Percentiles rank a stretch among this genome's conserved stretches.
These are phyloP conservation scores for Eutolmus rufibarbis DNA, from an alignment of 2,888 invertebrate genomes.

Conservation along the genomic window DNA sequence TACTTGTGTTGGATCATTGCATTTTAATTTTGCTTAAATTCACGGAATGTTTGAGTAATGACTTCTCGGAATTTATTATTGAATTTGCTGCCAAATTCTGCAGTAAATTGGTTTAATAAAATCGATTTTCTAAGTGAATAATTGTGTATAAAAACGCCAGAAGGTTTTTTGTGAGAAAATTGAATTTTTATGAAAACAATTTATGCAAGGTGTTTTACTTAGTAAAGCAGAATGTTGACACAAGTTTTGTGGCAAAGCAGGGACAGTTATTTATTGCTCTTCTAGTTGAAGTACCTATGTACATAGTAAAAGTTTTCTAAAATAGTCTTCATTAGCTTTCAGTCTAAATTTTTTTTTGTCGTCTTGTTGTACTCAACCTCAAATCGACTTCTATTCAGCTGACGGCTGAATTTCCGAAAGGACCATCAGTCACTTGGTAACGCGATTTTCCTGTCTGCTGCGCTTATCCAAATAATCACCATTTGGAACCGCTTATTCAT, in stretches of 20 bases:
- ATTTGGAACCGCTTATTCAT: neutral
- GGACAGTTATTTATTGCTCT: neutral
- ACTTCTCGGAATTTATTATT: neutral
- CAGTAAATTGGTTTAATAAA: neutral
- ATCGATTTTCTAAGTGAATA: neutral
- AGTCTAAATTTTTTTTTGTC: neutral
- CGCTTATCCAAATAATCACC: neutral
- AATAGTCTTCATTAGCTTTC: neutral
- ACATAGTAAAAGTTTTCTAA: neutral
- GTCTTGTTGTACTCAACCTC: neutral
- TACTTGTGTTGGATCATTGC: neutral
- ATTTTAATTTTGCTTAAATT: neutral
- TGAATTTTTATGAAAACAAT: neutral
- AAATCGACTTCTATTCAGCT: neutral
- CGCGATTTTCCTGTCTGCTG: neutral
- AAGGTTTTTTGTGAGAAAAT: neutral
- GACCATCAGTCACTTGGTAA: neutral
- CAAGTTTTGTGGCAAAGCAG: neutral
- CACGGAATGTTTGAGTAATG: neutral
- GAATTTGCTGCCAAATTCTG: neutral
- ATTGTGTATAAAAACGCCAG: neutral
- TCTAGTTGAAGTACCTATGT: neutral
- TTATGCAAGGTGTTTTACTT: neutral
- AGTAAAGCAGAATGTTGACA: too few relatives aligned
- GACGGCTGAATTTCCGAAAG: neutral